Conservation (phyloP, 2,888 invertebrate species). For the Drosophila cognata region DNA sequence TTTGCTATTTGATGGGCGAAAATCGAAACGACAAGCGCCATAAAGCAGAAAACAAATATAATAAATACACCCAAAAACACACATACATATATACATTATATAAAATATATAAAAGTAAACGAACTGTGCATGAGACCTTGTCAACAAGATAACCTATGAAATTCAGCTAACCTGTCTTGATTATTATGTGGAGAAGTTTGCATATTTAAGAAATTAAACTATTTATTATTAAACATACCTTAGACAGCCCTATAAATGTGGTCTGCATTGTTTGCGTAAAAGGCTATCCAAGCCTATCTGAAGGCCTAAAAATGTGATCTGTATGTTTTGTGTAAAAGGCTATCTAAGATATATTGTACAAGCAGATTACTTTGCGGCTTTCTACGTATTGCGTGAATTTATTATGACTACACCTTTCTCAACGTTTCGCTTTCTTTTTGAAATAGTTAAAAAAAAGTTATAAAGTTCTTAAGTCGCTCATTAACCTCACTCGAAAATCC, state of each 20-base stretch:
- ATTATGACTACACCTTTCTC: not conserved
- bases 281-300: not conserved
- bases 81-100: not conserved
- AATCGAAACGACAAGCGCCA: slow-evolving; percentile 58
- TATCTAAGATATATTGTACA: too few species aligned
- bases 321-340: not conserved
- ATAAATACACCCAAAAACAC: slow-evolving; percentile 8
- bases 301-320: not conserved
- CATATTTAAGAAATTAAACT: too few species aligned
- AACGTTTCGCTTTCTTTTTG: not conserved
- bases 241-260: not conserved
- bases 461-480: not conserved
- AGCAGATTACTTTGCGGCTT: not conserved
- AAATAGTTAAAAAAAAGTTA: not conserved
- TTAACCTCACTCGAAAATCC: not conserved
- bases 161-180: not conserved
- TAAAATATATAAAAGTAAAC: not conserved
- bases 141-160: not conserved
- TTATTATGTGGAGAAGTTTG: not conserved
- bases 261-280: not conserved
- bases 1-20: slow-evolving; percentile 67
- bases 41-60: slow-evolving; percentile 41
- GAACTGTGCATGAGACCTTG: not conserved
- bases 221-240: not conserved
- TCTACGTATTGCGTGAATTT: not conserved